Evolutionary conservation across 2,888 invertebrate genomes (phyloP).

Genomic region (Plagiodera versicolora): DNA sequence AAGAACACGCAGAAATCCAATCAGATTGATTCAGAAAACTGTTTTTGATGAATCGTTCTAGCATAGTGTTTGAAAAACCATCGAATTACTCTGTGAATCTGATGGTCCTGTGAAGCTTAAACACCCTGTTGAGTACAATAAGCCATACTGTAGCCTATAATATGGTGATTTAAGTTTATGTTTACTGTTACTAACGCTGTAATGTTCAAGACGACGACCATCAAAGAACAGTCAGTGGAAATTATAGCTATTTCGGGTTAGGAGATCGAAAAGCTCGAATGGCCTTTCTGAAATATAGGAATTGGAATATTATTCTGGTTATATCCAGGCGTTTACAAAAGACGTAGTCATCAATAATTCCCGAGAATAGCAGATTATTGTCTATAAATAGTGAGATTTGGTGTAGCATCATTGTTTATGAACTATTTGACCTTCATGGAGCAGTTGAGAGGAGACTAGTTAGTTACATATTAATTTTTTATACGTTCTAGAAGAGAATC

Average conservation of each 20-base stretch:
- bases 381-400: conserved; percentile 15
- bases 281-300: conserved; percentile 18
- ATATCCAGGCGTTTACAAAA: conserved; percentile 8
- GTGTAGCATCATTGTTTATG: conserved; percentile 6
- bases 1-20: no score
- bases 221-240: conserved; percentile 46
- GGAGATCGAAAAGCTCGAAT: conserved; percentile 6
- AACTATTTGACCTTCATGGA: not conserved
- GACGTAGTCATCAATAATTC: conserved; percentile 9
- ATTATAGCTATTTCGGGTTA: conserved; percentile 36
- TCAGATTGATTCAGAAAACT: no score
- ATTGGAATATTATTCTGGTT: conserved; percentile 25
- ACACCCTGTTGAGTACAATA: conserved; percentile 28
- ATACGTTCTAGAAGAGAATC: not conserved
- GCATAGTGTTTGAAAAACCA: no score
- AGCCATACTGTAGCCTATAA: conserved; percentile 39
- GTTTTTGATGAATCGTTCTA: no score
- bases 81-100: no score
- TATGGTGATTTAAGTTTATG: conserved; percentile 49
- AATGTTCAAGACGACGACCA: conserved; percentile 43
- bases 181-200: conserved; percentile 45
- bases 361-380: not conserved
- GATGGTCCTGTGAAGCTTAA: no score
- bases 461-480: not conserved
- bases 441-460: not conserved